phyloP scores from a whole-genome alignment of 2,888 invertebrate genomes.

The Eupithecia dodoneata region DNA sequence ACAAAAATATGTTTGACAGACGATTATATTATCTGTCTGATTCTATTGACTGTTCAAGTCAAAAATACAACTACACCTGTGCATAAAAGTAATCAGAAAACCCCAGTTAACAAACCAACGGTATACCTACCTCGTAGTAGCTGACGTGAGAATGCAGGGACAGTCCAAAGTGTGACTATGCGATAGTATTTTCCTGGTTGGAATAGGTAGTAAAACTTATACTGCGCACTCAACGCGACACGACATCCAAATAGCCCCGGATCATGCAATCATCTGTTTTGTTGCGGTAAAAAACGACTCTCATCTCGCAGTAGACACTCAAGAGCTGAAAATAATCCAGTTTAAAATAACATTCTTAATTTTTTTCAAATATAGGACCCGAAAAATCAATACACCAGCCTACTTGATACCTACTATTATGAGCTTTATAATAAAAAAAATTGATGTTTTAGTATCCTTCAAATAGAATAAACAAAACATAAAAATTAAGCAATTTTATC shows the following conservation, averaged over 20 bases:
- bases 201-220: constrained; percentile 22
- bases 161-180: background rate
- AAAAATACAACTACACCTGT: background rate
- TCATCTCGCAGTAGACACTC: constrained; percentile 8
- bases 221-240: constrained; percentile 12
- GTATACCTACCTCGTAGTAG: background rate
- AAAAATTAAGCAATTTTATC: too few species aligned
- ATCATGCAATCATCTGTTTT: constrained; percentile 11
- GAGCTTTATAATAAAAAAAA: too few species aligned
- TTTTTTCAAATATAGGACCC: background rate
- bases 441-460: too few species aligned
- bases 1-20: background rate
- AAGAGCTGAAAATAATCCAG: background rate
- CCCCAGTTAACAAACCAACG: background rate
- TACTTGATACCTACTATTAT: too few species aligned
- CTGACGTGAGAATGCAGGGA: background rate
- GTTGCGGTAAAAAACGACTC: constrained; percentile 5
- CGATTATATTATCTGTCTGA: background rate
- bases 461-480: too few species aligned
- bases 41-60: background rate
- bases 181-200: constrained; percentile 9
- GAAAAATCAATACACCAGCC: too few species aligned
- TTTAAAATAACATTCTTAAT: background rate
- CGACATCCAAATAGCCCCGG: background rate
- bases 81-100: background rate